These are phyloP conservation scores for Plebejus anna DNA, from an alignment of 2,888 invertebrate species.

Conservation along the genomic window DNA sequence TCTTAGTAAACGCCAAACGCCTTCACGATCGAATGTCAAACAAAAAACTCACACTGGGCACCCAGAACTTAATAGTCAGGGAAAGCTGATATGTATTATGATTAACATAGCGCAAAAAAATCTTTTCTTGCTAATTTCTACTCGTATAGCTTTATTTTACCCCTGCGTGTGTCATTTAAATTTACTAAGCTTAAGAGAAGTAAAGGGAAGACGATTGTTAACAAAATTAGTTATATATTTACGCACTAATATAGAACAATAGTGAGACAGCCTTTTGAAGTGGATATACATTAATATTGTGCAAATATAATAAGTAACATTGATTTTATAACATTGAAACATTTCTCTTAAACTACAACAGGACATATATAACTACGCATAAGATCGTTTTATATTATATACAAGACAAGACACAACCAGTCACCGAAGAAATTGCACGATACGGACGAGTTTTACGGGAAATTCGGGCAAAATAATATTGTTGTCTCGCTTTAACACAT, in stretches of 20 bases:
- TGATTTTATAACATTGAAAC: conserved; percentile 45
- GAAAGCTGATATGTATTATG: too few relatives aligned
- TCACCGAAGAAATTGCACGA: conserved; percentile 15
- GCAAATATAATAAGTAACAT: conserved; percentile 46
- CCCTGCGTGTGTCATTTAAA: not conserved
- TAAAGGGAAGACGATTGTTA: conserved; percentile 45
- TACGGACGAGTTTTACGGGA: not conserved
- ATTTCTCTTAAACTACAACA: conserved; percentile 41
- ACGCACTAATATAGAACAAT: conserved; percentile 27
- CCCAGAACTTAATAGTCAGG: too few relatives aligned
- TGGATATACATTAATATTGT: conserved; percentile 54
- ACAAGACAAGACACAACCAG: conserved; percentile 39
- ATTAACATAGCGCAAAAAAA: not conserved
- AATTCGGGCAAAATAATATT: not conserved
- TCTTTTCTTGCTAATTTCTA: not conserved
- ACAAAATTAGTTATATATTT: conserved; percentile 33
- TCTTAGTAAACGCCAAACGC: too few relatives aligned
- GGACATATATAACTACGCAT: conserved; percentile 38
- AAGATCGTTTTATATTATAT: conserved; percentile 36
- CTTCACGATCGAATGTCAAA: too few relatives aligned
- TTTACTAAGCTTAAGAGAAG: conserved; percentile 34
- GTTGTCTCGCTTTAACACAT: not conserved
- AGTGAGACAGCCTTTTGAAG: conserved; percentile 53
- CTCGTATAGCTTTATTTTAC: not conserved
- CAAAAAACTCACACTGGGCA: too few relatives aligned